These are phyloP conservation scores for Drosophila paramelanica DNA, from an alignment of 2,888 invertebrate genomes.

Conservation along the genomic window DNA sequence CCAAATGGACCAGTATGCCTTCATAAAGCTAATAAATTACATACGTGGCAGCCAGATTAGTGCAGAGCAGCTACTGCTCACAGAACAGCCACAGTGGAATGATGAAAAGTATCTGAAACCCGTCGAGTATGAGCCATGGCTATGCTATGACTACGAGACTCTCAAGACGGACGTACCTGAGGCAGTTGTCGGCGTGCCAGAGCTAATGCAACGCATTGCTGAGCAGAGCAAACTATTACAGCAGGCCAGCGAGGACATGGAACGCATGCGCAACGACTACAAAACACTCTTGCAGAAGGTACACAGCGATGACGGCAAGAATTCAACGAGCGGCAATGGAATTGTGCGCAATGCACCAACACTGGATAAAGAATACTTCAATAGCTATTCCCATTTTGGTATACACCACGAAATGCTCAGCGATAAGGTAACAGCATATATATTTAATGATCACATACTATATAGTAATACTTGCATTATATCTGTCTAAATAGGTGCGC, in stretches of 20 bases:
- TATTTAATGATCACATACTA: neutral
- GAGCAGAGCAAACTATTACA: constrained; percentile 87
- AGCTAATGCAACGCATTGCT: constrained; percentile 85
- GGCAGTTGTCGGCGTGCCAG: constrained; percentile 23
- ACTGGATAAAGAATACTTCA: constrained; percentile 91
- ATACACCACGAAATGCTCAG: constrained; percentile 98
- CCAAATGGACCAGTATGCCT: constrained; percentile 92
- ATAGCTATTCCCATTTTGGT: constrained; percentile 94
- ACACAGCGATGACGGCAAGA: constrained; percentile 22
- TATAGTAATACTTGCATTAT: neutral
- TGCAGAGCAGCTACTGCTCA: constrained; percentile 86
- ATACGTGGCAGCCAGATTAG: constrained; percentile 88
- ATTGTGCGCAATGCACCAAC: constrained; percentile 66
- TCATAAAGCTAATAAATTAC: constrained; percentile 92
- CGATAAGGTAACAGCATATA: constrained; percentile 86
- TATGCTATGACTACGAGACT: constrained; percentile 88
- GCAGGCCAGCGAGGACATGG: constrained; percentile 86
- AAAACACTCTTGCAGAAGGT: constrained; percentile 72
- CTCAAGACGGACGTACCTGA: constrained; percentile 47
- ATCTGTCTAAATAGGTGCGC: constrained; percentile 86
- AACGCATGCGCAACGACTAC: constrained; percentile 80
- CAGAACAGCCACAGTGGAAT: constrained; percentile 88
- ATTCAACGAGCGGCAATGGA: constrained; percentile 58
- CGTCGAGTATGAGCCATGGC: constrained; percentile 91
- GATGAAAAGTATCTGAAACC: constrained; percentile 92